Evolutionary conservation across 1,140 invertebrate species (phyloP), one percentile per base, ranked within the genome.

Genomic region (Radopholus similis): DNA sequence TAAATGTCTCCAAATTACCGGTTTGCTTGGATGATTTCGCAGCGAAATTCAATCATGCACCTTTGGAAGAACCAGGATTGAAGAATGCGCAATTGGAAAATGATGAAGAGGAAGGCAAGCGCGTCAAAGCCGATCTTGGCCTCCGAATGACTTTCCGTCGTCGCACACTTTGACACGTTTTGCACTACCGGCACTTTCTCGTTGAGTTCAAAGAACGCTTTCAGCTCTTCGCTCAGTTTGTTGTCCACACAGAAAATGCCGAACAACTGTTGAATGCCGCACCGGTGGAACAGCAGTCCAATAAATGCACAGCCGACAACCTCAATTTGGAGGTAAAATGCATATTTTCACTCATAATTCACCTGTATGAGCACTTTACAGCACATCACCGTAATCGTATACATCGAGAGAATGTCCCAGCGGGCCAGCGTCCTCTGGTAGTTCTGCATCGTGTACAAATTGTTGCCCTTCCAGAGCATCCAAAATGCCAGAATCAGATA

Each of bases 381-480:
- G 13, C 77, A 37, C 68, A 81, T 81, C 6, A 74, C 73, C 11
- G 75, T n/a, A 18, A 76, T 59, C 15, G 63, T 81, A 63, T 81
- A 81, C n/a, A 53, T 42, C 26, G 80, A 47, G 9, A 81, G 42
- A 35, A 64, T 53, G 23, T 79, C 69, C 79, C 79, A 81, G 47
- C 77, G 37, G n/a, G 40, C 44, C 21, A 81, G 34, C 8, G 74
- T 80, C 30, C 56, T 62, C 3, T 40, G 35, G 28, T 73, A 66
- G 11, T 73, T 35, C 6, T 71, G 64, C 78, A 83, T 81, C 23
- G 76, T 72, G 64, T 82, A 81, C 4, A 81, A 64, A 53, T 81
- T 82, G 66, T 77, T 81, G 2, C 79, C 79, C 55, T 80, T 66
- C 79, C 79, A 81, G 8, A 81, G 71, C 76, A 81, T 78, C 72